Conservation (phyloP, 2,888 invertebrate species). For the Monopis laevigella region DNA sequence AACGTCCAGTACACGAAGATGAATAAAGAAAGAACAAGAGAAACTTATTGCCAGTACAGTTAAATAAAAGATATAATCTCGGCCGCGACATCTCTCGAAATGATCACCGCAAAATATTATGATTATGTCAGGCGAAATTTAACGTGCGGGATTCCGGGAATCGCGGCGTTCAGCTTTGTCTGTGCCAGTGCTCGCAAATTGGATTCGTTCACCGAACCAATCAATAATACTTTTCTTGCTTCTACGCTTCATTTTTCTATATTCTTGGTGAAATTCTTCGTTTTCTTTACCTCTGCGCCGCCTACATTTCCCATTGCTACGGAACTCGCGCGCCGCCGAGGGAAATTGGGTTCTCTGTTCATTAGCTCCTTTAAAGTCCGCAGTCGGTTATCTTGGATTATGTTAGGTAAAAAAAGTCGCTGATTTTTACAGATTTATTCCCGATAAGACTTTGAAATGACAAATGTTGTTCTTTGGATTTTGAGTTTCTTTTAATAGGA, state of each 20-base stretch:
- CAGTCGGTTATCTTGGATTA: conserved; percentile 27
- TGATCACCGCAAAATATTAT: conserved; percentile 28
- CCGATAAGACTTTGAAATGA: too few relatives aligned
- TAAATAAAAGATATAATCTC: conserved; percentile 38
- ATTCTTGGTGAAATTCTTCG: conserved; percentile 17
- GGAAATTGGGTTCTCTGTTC: conserved; percentile 53
- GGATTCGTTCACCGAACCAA: conserved; percentile 36
- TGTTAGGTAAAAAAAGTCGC: too few relatives aligned
- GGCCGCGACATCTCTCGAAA: conserved; percentile 26
- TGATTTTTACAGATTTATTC: too few relatives aligned
- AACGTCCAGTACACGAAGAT: conserved; percentile 3
- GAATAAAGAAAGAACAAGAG: conserved; percentile 26
- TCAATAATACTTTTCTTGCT: conserved; percentile 26
- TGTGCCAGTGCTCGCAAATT: conserved; percentile 27
- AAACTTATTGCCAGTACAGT: conserved; percentile 42
- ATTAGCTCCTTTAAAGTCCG: conserved; percentile 41
- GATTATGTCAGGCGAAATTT: conserved; percentile 15
- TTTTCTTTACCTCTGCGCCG: conserved; percentile 14
- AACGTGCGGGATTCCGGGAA: conserved; percentile 12
- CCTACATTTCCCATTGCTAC: conserved; percentile 15
- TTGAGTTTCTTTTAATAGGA: too few relatives aligned
- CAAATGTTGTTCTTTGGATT: too few relatives aligned
- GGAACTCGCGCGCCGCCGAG: conserved; percentile 13
- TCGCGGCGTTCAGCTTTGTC: conserved; percentile 25
- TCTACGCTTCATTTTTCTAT: conserved; percentile 24